These are phyloP conservation scores for Mya arenaria DNA, from an alignment of 1,140 invertebrate genomes.

Conservation along the genomic window DNA sequence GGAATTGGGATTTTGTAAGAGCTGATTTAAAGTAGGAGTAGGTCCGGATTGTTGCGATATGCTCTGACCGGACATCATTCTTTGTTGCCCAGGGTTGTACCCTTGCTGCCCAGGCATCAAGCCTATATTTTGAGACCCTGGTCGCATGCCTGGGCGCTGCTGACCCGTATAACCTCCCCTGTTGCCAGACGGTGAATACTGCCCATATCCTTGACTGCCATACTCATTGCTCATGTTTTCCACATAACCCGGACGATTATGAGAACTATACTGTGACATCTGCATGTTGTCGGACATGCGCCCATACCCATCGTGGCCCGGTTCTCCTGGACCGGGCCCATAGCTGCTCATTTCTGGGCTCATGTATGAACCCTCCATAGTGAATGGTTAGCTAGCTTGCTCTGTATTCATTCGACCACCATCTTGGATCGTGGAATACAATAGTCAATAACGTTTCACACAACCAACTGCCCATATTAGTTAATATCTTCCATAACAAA, in stretches of 20 bases:
- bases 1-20: conserved; percentile 90
- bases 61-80: conserved; percentile 84
- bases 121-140: no score
- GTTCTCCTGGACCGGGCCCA: conserved; percentile 68
- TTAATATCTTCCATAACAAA: conserved; percentile 33
- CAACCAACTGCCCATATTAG: conserved; percentile 31
- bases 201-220: conserved; percentile 67
- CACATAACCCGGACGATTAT: conserved; percentile 62
- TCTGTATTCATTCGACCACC: conserved; percentile 75
- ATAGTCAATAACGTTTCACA: neutral
- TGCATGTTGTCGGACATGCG: conserved; percentile 75
- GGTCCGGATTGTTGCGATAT: conserved; percentile 88
- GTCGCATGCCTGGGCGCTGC: conserved; percentile 67
- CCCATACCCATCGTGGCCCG: conserved; percentile 67
- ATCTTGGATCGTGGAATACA: conserved; percentile 71
- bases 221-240: conserved; percentile 70
- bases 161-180: conserved; percentile 67
- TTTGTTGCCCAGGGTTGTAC: conserved; percentile 58
- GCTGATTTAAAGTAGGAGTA: conserved; percentile 94
- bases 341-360: conserved; percentile 75
- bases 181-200: conserved; percentile 69
- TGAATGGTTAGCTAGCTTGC: conserved; percentile 67
- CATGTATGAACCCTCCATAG: conserved; percentile 72
- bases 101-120: conserved; percentile 68
- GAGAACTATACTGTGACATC: conserved; percentile 71